Base-by-base conservation (phyloP, 1,140 invertebrate species). In the Zaprionus nigranus region DNA sequence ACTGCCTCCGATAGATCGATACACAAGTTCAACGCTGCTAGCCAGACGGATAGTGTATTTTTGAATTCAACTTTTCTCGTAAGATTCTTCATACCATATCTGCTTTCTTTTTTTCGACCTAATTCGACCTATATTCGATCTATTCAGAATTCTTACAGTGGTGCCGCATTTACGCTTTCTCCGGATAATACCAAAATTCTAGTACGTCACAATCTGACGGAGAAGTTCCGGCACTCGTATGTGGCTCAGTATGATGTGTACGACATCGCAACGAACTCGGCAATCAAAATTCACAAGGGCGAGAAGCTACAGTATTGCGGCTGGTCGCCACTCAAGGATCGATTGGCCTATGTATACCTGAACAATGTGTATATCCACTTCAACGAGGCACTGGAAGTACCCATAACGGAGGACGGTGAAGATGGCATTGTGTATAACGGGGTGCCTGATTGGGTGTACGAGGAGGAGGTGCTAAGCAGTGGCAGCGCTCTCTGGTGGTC, bases 401-500 rank as follows among this genome's bases (percentile, higher is more conserved):
- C 92, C 81, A 77, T 97, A 6, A 96, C 96, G 1, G 93, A 84
- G 1, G 94, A 93, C 77, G 96, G 96, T 2, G 80, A 93, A 1
- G 84, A 93, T 1, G 94, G 94, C 46, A 93, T 95, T 4, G 93
- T 98, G 61, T 98, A 96, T 92, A 97, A 98, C 85, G 96, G 96
- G 5, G 93, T 96, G 5, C 95, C 96, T 36, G 96, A 97, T 91
- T 97, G 96, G 96, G 95, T 96, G 9, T 96, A 96, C 91, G 96
- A 96, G 94, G 98, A 99, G 95, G 98, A 99, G 93, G 96, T 99
- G 5, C 94, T 99, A 79, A 95, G 95, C 78, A 96, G 95, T 4
- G 97, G 97, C 54, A 95, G 95, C 79, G 98, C 98, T 0, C 87
- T 98, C 20, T 99, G 98, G 98, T 98, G 98, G 93, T 98, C 97